Evolutionary conservation across 2,888 invertebrate genomes (phyloP).

Genomic region (Polia nebulosa): DNA sequence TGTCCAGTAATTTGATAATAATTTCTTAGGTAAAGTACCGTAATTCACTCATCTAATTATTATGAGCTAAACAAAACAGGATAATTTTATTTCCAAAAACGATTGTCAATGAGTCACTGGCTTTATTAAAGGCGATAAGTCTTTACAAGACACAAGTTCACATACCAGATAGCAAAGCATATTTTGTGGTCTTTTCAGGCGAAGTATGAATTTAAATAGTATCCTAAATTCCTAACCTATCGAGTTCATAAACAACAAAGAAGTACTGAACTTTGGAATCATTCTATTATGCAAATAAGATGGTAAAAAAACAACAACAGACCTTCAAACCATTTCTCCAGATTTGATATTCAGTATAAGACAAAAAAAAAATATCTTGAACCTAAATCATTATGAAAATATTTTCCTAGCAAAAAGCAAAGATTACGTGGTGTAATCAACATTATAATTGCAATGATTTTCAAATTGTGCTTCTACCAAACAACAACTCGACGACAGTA

Average conservation of each 20-base stretch:
- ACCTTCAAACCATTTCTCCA: not conserved
- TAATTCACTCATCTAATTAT: slow-evolving; percentile 1
- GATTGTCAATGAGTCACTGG: not conserved
- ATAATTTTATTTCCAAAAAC: not conserved
- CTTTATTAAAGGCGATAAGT: not conserved
- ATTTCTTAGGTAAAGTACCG: not conserved
- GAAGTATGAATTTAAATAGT: not conserved
- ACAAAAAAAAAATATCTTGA: too few species aligned
- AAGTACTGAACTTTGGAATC: not conserved
- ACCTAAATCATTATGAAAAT: not conserved
- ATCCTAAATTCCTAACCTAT: not conserved
- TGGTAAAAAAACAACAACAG: not conserved
- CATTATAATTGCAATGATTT: not conserved
- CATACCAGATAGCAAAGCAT: not conserved
- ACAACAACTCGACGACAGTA: not conserved
- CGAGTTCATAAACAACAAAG: too few species aligned
- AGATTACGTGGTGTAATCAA: not conserved
- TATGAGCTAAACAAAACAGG: slow-evolving; percentile 9
- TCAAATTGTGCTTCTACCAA: not conserved
- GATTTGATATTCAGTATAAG: too few species aligned
- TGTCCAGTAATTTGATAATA: slow-evolving; percentile 9
- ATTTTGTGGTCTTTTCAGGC: not conserved
- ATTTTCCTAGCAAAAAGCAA: not conserved
- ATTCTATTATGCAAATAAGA: too few species aligned
- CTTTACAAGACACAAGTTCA: not conserved